Evolutionary conservation across 2,888 invertebrate species (phyloP).

Genomic region (Allolobophora icterica): DNA sequence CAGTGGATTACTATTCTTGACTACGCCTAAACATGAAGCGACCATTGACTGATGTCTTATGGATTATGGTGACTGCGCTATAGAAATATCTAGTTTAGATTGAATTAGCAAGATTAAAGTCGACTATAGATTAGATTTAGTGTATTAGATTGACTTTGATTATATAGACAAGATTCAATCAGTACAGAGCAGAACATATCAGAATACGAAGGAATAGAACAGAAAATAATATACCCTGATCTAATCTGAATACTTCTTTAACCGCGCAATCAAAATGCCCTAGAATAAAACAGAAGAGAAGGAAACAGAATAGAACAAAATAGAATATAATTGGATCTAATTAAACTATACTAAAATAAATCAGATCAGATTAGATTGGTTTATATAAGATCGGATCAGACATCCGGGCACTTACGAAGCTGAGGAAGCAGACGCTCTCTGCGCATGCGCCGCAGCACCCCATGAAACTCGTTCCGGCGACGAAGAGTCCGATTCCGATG

Average conservation of each 20-base stretch:
- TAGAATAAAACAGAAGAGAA: background rate
- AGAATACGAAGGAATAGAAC: background rate
- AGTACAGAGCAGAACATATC: no score
- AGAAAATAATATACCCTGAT: background rate
- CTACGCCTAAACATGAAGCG: background rate
- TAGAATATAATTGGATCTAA: background rate
- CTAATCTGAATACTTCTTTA: no score
- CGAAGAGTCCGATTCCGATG: slow-evolving; percentile 37
- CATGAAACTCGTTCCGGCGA: slow-evolving; percentile 39
- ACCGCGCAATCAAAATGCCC: no score
- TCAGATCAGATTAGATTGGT: background rate
- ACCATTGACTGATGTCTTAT: no score
- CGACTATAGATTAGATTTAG: no score
- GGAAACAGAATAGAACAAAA: background rate
- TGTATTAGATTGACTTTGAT: no score
- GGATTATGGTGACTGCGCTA: no score
- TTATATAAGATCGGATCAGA: background rate
- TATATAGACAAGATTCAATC: no score
- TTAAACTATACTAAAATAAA: background rate
- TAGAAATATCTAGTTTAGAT: no score
- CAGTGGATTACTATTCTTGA: background rate
- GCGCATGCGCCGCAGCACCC: slow-evolving; percentile 44
- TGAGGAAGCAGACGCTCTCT: slow-evolving; percentile 44
- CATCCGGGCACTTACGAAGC: slow-evolving; percentile 37
- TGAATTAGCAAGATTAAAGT: no score